These are phyloP conservation scores for Odocoileus hemionus DNA, from an alignment of 2,113 vertebrate species.

Conservation along the genomic window DNA sequence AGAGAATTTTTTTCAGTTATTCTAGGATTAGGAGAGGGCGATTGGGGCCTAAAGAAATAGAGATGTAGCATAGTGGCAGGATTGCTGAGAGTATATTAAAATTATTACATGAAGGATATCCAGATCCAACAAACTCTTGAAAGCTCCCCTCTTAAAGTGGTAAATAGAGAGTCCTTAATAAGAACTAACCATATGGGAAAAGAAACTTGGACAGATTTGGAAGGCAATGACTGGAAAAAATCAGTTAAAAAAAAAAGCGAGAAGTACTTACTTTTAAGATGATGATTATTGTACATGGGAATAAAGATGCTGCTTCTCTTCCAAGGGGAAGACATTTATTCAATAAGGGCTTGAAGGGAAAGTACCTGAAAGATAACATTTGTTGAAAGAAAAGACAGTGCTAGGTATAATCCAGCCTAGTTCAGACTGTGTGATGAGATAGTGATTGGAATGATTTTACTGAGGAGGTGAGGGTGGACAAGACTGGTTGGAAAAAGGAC, in stretches of 20 bases:
- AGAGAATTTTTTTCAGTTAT: not conserved
- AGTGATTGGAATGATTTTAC: not conserved
- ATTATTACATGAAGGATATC: not conserved
- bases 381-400: not conserved
- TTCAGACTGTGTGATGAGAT: not conserved
- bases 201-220: not conserved
- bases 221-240: not conserved
- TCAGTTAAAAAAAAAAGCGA: not conserved
- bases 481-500: not conserved
- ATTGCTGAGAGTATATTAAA: not conserved
- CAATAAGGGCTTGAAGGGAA: not conserved
- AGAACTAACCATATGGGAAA: not conserved
- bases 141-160: conserved; percentile 2
- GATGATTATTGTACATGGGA: not conserved
- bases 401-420: not conserved
- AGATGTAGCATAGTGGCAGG: not conserved
- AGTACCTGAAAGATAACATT: not conserved
- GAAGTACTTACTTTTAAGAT: not conserved
- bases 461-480: not conserved
- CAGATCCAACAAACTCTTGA: not conserved
- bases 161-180: not conserved
- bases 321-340: not conserved
- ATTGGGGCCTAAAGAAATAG: not conserved
- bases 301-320: not conserved
- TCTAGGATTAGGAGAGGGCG: not conserved